Evolutionary conservation across 1,140 invertebrate genomes (phyloP).

Genomic region (Heliconius himera): DNA sequence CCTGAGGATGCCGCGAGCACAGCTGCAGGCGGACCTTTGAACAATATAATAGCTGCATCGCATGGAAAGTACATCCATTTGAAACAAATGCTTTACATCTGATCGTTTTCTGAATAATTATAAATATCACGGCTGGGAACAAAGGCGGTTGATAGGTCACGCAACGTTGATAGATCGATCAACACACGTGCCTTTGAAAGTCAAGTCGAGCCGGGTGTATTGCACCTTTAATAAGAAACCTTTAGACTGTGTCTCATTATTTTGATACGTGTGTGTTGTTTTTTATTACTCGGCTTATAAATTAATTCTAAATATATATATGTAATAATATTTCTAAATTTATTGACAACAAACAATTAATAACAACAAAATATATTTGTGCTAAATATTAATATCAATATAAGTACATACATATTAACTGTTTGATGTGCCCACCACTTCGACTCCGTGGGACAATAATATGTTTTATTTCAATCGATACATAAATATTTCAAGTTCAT

Average conservation of each 20-base stretch:
- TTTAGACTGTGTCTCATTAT: conserved; percentile 16
- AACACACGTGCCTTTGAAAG: conserved; percentile 53
- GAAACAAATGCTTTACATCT: conserved; percentile 40
- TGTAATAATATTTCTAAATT: not conserved
- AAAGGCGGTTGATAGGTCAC: conserved; percentile 67
- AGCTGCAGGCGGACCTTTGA: conserved; percentile 21
- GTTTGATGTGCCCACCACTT: no score
- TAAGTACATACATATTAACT: no score
- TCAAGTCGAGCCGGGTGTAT: conserved; percentile 28
- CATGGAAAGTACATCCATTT: conserved; percentile 20
- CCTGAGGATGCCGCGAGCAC: conserved; percentile 9
- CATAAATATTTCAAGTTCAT: no score
- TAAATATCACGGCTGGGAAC: conserved; percentile 64
- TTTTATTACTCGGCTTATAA: not conserved
- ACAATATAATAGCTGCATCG: conserved; percentile 28
- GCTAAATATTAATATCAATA: no score
- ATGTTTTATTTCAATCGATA: not conserved
- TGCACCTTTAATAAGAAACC: conserved; percentile 33
- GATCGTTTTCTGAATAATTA: conserved; percentile 53
- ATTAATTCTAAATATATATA: not conserved
- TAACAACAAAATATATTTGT: no score
- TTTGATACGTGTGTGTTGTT: not conserved
- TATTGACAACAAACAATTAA: no score
- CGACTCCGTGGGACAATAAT: not conserved
- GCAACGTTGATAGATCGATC: conserved; percentile 62